Percentiles rank a stretch among this genome's conserved stretches.
These are phyloP conservation scores for Toxostoma redivivum DNA, from an alignment of 2,113 vertebrate genomes.

Conservation along the genomic window DNA sequence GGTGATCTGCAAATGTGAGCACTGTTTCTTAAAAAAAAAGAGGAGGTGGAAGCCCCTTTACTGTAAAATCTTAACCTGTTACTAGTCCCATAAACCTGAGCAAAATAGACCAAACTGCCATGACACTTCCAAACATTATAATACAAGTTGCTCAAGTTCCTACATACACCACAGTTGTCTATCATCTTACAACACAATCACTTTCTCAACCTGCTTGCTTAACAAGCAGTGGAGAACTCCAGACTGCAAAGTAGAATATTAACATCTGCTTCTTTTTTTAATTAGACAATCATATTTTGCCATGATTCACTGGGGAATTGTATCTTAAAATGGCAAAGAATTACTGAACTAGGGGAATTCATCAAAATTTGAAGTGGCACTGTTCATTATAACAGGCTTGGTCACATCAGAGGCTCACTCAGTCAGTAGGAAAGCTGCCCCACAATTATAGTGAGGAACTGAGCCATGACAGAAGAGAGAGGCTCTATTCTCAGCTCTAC, in stretches of 20 bases:
- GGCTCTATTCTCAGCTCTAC: not conserved
- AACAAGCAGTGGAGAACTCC: not conserved
- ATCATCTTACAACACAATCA: not conserved
- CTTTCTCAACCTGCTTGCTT: conserved; percentile 4
- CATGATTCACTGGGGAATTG: not conserved
- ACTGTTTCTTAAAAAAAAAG: not conserved
- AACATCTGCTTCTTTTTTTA: not conserved
- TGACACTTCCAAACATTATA: not conserved
- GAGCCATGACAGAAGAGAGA: not conserved
- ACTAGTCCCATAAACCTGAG: not conserved
- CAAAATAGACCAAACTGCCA: not conserved
- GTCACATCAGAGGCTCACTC: not conserved
- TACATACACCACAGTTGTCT: not conserved
- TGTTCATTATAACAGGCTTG: not conserved
- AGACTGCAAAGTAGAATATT: not conserved
- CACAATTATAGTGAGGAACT: not conserved
- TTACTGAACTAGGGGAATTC: not conserved
- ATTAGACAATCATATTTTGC: not conserved
- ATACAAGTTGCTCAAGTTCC: not conserved
- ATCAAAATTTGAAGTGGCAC: not conserved
- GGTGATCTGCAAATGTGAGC: not conserved
- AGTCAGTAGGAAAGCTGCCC: not conserved
- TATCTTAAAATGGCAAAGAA: not conserved
- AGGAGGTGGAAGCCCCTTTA: not conserved
- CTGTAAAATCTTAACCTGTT: not conserved